phyloP scores from a whole-genome alignment of 1,140 invertebrate genomes.

The Hyposmocoma kahamanoa region DNA sequence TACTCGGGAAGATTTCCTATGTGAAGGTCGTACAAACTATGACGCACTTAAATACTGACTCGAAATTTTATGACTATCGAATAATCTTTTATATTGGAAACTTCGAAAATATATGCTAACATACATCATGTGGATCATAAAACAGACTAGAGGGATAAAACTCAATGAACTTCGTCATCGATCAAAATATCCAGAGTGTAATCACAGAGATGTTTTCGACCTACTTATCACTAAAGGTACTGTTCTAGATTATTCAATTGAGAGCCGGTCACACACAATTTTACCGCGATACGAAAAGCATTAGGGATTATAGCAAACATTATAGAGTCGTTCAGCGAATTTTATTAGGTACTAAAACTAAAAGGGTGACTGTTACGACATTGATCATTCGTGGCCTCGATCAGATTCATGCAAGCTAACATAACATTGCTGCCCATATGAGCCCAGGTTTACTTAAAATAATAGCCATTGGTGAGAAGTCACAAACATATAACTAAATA shows the following conservation, averaged over 20 bases:
- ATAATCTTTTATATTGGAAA: constrained; percentile 39
- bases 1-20: constrained; percentile 9
- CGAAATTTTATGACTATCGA: constrained; percentile 37
- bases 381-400: constrained; percentile 39
- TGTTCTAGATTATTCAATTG: too few relatives aligned
- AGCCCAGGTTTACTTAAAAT: too few relatives aligned
- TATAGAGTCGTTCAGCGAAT: constrained; percentile 32
- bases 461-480: too few relatives aligned
- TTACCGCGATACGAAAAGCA: constrained; percentile 12
- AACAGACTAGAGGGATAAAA: too few relatives aligned
- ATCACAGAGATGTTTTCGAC: too few relatives aligned
- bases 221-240: too few relatives aligned
- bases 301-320: constrained; percentile 37
- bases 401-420: constrained; percentile 21
- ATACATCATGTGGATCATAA: constrained; percentile 30
- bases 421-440: too few relatives aligned
- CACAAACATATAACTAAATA: too few relatives aligned
- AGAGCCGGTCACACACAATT: not conserved
- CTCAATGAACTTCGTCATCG: too few relatives aligned
- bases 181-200: too few relatives aligned
- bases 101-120: constrained; percentile 51
- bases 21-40: constrained; percentile 33
- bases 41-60: constrained; percentile 43
- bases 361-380: constrained; percentile 59
- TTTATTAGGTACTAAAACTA: constrained; percentile 61